Conservation (phyloP, 2,888 invertebrate species). For the Drosophila histrio region DNA sequence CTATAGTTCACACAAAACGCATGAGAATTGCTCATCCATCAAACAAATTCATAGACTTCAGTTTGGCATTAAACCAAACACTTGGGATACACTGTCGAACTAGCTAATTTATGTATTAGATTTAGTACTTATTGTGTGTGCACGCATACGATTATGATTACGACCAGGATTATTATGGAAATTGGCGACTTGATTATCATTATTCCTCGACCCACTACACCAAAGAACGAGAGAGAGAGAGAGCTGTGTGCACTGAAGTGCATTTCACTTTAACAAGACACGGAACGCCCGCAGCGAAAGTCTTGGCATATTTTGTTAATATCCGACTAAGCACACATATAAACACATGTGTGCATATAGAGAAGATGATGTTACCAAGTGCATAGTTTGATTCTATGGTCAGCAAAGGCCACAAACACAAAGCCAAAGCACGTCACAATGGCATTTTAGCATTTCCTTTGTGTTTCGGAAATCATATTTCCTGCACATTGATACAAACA, state of each 20-base stretch:
- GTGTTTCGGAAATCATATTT: conserved; percentile 4
- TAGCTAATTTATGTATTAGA: conserved; percentile 46
- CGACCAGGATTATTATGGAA: conserved; percentile 20
- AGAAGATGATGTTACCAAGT: background rate
- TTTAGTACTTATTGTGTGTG: conserved; percentile 12
- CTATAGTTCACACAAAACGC: conserved; percentile 14
- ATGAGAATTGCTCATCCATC: conserved; percentile 40
- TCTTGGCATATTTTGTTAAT: conserved; percentile 40
- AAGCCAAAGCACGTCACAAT: conserved; percentile 37
- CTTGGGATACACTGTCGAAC: conserved; percentile 8
- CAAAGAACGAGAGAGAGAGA: background rate
- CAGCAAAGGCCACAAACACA: conserved; percentile 20
- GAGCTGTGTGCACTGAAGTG: conserved; percentile 35
- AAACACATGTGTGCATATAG: background rate
- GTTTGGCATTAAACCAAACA: conserved; percentile 3
- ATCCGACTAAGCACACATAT: background rate
- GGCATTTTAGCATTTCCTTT: conserved; percentile 48
- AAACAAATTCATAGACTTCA: conserved; percentile 43
- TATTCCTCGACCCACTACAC: background rate
- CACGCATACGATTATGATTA: background rate
- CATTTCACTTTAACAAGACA: conserved; percentile 50
- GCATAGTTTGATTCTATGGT: conserved; percentile 47
- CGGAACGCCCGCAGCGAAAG: conserved; percentile 57
- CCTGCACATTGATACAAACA: background rate
- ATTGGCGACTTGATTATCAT: conserved; percentile 13